Evolutionary conservation across 2,113 vertebrate genomes (phyloP).

Genomic region (Microcebus ravelobensis): DNA sequence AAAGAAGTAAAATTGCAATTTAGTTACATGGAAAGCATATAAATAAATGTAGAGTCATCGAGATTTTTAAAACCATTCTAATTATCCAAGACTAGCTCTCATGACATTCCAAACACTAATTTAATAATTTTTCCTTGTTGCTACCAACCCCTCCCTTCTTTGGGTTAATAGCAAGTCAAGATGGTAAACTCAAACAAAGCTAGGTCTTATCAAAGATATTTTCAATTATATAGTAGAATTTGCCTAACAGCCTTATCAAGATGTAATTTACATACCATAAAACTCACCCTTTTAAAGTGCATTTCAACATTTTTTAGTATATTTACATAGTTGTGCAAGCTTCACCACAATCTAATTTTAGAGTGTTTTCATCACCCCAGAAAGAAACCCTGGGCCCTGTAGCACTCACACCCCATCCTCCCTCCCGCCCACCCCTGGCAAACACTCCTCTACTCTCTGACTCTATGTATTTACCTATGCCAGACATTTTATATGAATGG

Average conservation of each 20-base stretch:
- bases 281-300: neutral
- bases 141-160: constrained; percentile 28
- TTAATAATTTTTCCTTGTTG: constrained; percentile 50
- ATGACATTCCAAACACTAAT: neutral
- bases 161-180: neutral
- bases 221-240: neutral
- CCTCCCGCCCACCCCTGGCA: fast-evolving
- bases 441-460: neutral
- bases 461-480: neutral
- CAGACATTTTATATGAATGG: no score
- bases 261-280: neutral
- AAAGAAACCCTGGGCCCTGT: neutral
- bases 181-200: constrained; percentile 32
- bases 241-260: neutral
- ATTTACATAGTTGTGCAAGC: neutral
- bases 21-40: neutral
- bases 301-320: no score
- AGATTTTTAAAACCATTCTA: constrained; percentile 47
- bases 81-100: constrained; percentile 46
- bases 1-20: neutral
- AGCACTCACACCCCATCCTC: fast-evolving
- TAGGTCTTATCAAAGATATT: neutral
- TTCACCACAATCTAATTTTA: neutral
- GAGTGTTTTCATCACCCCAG: neutral
- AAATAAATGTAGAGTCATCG: neutral